Evolutionary conservation across 2,113 vertebrate species (phyloP), one percentile per base, ranked within the genome.

Genomic region (Tinamus guttatus): DNA sequence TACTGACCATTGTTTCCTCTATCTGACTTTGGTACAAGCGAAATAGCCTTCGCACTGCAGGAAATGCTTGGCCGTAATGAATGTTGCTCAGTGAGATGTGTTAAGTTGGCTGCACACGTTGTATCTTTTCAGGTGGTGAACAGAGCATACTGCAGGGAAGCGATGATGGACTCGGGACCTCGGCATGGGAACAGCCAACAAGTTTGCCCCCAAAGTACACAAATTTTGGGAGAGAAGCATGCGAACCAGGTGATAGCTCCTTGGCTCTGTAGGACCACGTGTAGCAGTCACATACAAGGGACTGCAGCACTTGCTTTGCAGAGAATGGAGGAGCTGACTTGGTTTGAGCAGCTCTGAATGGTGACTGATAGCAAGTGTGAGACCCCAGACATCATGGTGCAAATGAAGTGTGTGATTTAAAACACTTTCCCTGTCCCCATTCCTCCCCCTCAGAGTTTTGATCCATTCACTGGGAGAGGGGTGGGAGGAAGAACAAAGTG

Each of bases 191-290:
- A n/a, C 52, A 34, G 68, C 60, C 22, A 5, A 12, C 2, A 0
- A 65, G 43, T 43, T 27, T n/a, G 65, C 34, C 15, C 69, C 14
- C 34, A 32, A 16, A 43, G 12, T 36, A 11, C 16, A 58, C 30
- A 18, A 58, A 58, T 16, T 56, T 30, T 11, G 54, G 32, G 1
- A 45, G 34, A 45, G 4, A 75, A 68, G 19, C 1, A 2, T 40
- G 67, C 10, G 7, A 0, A 5, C 59, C 36, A 41, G 63, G 64
- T 13, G 20, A 7, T 20, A 34, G 5, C 22, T 52, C 20, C 58
- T 27, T 43, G 60, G 34, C 13, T 36, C n/a, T 4, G 34, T n/a
- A 13, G 24, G 28, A 13, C 16, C 3, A 1, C 0, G 5, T 3
- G 15, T 34, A 13, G 49, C 32, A 49, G 30, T 5, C 0, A 3